These are phyloP conservation scores for Rhamphomyia laevipes DNA, from an alignment of 2,888 invertebrate species.

Conservation along the genomic window DNA sequence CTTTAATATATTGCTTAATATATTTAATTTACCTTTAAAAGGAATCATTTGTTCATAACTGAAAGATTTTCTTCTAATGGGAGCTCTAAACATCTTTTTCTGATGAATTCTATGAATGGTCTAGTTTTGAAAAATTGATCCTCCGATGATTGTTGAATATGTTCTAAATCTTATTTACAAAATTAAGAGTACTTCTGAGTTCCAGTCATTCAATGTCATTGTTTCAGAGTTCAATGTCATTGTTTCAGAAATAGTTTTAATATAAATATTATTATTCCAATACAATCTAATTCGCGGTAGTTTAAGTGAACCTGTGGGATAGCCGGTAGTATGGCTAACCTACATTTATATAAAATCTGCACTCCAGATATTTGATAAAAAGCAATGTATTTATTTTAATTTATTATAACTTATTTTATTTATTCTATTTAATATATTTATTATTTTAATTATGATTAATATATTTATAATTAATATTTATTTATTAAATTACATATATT, in stretches of 20 bases:
- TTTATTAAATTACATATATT: too few relatives aligned
- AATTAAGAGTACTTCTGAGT: not conserved
- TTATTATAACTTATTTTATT: too few relatives aligned
- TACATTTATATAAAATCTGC: too few relatives aligned
- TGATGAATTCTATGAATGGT: not conserved
- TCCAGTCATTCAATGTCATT: not conserved
- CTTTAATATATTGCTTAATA: slow-evolving; percentile 1
- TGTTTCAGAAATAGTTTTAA: not conserved
- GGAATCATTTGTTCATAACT: not conserved
- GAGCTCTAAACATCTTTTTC: not conserved
- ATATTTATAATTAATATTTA: too few relatives aligned
- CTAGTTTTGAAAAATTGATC: not conserved
- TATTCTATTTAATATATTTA: too few relatives aligned
- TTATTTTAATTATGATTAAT: too few relatives aligned
- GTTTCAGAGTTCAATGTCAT: not conserved
- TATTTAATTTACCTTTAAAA: not conserved
- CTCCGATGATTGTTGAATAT: too few relatives aligned
- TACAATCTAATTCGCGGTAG: not conserved
- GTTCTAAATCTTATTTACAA: not conserved
- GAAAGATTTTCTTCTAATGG: not conserved
- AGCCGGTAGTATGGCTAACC: too few relatives aligned
- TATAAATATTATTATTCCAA: not conserved
- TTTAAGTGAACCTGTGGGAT: not conserved
- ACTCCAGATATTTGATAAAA: too few relatives aligned
- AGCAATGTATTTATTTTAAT: too few relatives aligned